A percentile compares a stretch with the other conserved stretches of the same genome.
Evolutionary conservation across 2,113 vertebrate species (phyloP).

Genomic region (Porphyrio hochstetteri): DNA sequence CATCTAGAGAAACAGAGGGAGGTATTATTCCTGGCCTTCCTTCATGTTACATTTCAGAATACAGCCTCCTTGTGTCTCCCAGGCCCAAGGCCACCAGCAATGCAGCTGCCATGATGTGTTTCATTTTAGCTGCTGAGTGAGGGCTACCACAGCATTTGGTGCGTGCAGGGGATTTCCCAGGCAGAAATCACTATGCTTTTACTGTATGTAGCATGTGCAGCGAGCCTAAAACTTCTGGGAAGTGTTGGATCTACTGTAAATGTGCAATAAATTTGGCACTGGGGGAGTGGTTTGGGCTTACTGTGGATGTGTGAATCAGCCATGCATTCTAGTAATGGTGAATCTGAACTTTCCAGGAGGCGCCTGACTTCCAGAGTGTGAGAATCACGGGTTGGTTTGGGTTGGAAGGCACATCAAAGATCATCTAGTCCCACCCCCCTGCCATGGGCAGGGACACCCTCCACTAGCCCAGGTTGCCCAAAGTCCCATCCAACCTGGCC

Average conservation of each 20-base stretch:
- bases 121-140: rapidly evolving
- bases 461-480: background rate
- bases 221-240: background rate
- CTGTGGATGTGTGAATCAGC: conserved; percentile 31
- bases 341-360: background rate
- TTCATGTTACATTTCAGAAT: background rate
- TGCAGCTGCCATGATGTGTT: rapidly evolving
- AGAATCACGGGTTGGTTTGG: background rate
- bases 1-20: background rate
- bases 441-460: background rate
- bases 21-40: background rate
- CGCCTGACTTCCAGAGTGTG: background rate
- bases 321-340: background rate
- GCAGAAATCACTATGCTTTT: background rate
- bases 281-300: background rate
- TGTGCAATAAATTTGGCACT: conserved; percentile 11
- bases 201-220: background rate
- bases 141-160: background rate
- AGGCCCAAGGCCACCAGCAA: background rate
- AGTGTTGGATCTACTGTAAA: conserved; percentile 1
- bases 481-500: background rate
- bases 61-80: background rate
- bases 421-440: background rate
- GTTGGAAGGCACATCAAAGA: background rate
- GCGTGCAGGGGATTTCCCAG: background rate